Conservation (phyloP, 2,888 invertebrate genomes). For the Poecilus cupreus region DNA sequence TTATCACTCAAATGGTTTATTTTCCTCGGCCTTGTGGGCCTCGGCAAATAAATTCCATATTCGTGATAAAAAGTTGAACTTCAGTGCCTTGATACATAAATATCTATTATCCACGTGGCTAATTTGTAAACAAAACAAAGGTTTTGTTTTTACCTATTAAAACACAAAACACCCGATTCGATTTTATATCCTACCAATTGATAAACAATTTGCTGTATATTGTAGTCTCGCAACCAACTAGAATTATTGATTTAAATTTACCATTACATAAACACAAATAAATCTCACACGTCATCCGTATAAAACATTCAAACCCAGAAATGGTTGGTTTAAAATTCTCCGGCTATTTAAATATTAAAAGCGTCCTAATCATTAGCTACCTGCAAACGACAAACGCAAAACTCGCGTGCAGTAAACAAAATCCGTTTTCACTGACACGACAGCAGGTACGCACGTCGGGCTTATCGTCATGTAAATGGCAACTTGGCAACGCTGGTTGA, state of each 20-base stretch:
- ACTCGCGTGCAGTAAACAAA: neutral
- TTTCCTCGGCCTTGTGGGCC: too few relatives aligned
- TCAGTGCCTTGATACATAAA: too few relatives aligned
- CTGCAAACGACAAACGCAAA: slow-evolving; percentile 5
- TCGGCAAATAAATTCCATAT: too few relatives aligned
- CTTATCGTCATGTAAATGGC: slow-evolving; percentile 2
- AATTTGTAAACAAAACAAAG: too few relatives aligned
- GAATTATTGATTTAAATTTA: neutral
- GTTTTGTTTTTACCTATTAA: too few relatives aligned
- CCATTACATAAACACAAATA: neutral
- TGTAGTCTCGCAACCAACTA: too few relatives aligned
- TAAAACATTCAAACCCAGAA: neutral
- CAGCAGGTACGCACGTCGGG: neutral
- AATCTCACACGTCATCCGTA: neutral
- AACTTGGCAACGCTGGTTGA: neutral
- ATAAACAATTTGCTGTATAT: too few relatives aligned
- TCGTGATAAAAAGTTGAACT: too few relatives aligned
- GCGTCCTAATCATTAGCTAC: neutral
- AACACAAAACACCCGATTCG: too few relatives aligned
- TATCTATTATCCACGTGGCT: too few relatives aligned
- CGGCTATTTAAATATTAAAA: neutral
- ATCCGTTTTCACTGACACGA: neutral
- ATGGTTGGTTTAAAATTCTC: neutral
- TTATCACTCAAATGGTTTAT: too few relatives aligned
- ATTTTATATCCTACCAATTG: too few relatives aligned